Base-by-base conservation (phyloP, 2,113 vertebrate species). In the Nymphicus hollandicus region DNA sequence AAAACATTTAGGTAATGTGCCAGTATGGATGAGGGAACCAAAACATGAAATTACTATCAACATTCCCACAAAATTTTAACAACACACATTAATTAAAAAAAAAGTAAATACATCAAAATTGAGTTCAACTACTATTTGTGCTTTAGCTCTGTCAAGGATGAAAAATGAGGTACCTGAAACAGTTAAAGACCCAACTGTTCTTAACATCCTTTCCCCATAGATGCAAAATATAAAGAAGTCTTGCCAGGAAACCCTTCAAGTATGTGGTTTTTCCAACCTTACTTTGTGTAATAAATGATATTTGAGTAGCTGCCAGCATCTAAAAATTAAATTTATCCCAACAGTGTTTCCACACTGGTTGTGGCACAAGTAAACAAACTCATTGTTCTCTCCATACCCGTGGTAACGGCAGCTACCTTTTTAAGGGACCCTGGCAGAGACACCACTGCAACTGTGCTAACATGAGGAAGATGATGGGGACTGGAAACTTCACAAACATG, bases 401-500 rank as follows among this genome's bases (percentile, higher is more conserved):
- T 2, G 4, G 27, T 23, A 85, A 85, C 18, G 22, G 68, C 37
- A 77, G 78, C 12, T 18, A 55, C 44, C 17, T 85, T 76, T 88
- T 0, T 23, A 27, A 72, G 66, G 47, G 56, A 27, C 27, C 39
- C 78, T 71, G 61, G 35, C 47, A 82, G 64, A 56, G 65, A 33
- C 46, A 37, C 2, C 41, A 8, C 13, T 31, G 49, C 89, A 83
- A 31, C 53, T 72, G 58, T 46, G 55, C 65, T 63, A 50, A 14
- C 15, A 2, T 1, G 13, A 65, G 37, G 65, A 70, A 50, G 20
- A 22, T 0, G 3, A 25, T 0, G 0, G 28, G 56, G 29, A 11
- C 50, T 17, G 31, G 13, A 74, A 47, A 3, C 11, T 64, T 85
- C 69, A 58, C 56, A 78, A 64, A 18, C 13, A 27, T 1, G 1